A percentile compares a stretch with the other conserved stretches of the same genome.
phyloP scores from a whole-genome alignment of 2,113 vertebrate genomes.

The Colinus virginianus region DNA sequence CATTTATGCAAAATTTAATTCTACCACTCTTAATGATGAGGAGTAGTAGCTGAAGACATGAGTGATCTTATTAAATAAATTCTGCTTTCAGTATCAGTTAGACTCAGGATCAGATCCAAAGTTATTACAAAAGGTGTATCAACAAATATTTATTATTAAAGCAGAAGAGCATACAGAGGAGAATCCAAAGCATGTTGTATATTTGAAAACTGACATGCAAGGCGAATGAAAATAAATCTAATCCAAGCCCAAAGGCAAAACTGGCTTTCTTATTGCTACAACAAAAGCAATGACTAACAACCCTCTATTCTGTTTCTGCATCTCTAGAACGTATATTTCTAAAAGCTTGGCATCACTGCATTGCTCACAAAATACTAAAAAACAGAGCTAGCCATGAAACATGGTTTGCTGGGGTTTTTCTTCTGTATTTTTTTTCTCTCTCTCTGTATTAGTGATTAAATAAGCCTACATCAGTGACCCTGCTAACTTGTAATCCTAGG shows the following conservation, averaged over 20 bases:
- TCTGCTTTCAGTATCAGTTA: slow-evolving; percentile 23
- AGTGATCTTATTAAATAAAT: background rate
- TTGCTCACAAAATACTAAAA: slow-evolving; percentile 1
- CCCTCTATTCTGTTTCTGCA: background rate
- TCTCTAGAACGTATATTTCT: slow-evolving; percentile 8
- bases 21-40: background rate
- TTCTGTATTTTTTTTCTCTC: background rate
- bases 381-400: background rate
- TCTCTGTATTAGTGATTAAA: slow-evolving; percentile 4
- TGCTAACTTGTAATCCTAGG: background rate
- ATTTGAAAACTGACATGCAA: slow-evolving; percentile 27
- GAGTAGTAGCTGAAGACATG: background rate
- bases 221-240: slow-evolving; percentile 47
- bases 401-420: background rate
- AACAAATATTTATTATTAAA: slow-evolving; percentile 47
- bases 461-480: slow-evolving; percentile 17
- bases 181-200: background rate
- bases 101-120: slow-evolving; percentile 22
- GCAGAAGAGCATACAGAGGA: background rate
- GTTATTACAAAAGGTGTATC: slow-evolving; percentile 1
- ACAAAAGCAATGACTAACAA: slow-evolving; percentile 44
- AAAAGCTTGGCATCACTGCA: background rate
- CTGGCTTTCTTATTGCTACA: slow-evolving; percentile 1
- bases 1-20: background rate
- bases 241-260: slow-evolving; percentile 51